phyloP scores from a whole-genome alignment of 37 sponge, comb jelly and placozoan genomes.

The Geodia barretti region DNA sequence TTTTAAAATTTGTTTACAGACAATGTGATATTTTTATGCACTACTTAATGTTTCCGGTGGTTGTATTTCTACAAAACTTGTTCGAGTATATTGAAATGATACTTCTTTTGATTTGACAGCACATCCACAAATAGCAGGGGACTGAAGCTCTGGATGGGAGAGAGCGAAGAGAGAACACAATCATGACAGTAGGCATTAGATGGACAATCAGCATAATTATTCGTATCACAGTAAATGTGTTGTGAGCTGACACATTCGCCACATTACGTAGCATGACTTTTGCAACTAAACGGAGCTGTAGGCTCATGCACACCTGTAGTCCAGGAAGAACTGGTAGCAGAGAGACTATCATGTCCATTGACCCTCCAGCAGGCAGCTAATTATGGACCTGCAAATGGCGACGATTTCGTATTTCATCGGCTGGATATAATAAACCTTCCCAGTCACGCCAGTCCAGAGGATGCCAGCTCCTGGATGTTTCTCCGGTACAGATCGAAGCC shows the following conservation, averaged over 20 bases:
- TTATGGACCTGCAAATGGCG: conserved; percentile 38
- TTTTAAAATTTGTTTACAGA: not conserved
- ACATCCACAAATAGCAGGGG: conserved; percentile 41
- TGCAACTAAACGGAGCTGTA: too few species aligned
- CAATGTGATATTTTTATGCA: not conserved
- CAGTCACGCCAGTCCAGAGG: conserved; percentile 69
- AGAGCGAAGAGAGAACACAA: not conserved
- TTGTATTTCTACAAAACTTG: conserved; percentile 57
- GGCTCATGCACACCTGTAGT: conserved; percentile 76
- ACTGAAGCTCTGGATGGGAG: conserved; percentile 19
- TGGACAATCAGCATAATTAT: too few species aligned
- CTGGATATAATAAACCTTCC: conserved; percentile 55
- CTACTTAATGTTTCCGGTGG: not conserved
- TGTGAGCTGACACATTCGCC: too few species aligned
- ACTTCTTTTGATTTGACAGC: conserved; percentile 58
- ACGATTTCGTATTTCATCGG: too few species aligned
- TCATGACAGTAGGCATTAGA: too few species aligned
- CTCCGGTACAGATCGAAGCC: conserved; percentile 36
- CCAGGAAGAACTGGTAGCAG: conserved; percentile 68
- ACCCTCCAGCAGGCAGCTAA: conserved; percentile 28
- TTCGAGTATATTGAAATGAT: conserved; percentile 39
- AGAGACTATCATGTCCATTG: conserved; percentile 32
- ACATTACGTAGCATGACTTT: too few species aligned
- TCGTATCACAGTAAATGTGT: too few species aligned
- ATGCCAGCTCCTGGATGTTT: conserved; percentile 38